Evolutionary conservation across 2,888 invertebrate genomes (phyloP).

Genomic region (Blastobasis adustella): DNA sequence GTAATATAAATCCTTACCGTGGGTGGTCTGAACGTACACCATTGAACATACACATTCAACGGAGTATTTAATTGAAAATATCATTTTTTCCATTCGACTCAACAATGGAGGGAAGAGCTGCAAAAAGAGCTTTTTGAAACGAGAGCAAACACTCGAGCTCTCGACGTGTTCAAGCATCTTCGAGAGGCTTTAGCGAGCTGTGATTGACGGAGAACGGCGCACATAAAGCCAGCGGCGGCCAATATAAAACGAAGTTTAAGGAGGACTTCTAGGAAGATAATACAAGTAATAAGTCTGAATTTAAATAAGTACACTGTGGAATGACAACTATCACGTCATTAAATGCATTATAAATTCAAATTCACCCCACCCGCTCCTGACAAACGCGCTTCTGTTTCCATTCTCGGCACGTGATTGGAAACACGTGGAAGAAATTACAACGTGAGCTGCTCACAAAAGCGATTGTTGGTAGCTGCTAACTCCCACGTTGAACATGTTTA

Average conservation of each 20-base stretch:
- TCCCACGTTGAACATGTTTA: conserved; percentile 26
- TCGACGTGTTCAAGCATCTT: conserved; percentile 17
- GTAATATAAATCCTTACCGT: background rate
- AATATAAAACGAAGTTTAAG: no score
- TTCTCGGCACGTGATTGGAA: conserved; percentile 25
- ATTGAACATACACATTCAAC: no score
- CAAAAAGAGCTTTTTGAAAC: conserved; percentile 15
- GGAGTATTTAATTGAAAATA: no score
- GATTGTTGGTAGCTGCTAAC: conserved; percentile 26
- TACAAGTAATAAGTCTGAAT: no score
- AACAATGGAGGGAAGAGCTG: background rate
- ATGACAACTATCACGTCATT: no score
- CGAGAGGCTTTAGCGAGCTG: conserved; percentile 16
- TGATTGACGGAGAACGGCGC: conserved; percentile 10
- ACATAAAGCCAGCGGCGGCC: no score
- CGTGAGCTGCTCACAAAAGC: conserved; percentile 30
- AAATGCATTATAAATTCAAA: no score
- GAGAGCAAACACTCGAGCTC: conserved; percentile 22
- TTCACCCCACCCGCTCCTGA: background rate
- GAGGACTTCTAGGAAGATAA: no score
- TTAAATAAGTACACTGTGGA: no score
- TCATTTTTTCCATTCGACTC: background rate
- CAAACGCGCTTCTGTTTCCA: conserved; percentile 17
- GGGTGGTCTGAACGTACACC: conserved; percentile 1
- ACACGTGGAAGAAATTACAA: conserved; percentile 15